Evolutionary conservation across 2,888 invertebrate species (phyloP).

Genomic region (Sepiola atlantica): DNA sequence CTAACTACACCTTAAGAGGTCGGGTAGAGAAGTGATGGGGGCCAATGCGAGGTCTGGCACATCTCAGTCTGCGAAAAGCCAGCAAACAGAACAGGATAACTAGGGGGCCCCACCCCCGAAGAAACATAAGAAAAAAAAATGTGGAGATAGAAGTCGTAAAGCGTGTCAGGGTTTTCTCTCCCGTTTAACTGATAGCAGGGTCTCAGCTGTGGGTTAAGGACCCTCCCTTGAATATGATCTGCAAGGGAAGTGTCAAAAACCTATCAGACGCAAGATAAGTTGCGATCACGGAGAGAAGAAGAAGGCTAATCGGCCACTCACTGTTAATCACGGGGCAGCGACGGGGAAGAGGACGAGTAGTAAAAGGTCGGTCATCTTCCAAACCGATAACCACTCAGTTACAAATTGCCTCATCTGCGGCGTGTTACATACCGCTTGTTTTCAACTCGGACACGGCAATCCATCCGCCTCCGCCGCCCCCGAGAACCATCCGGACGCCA

Average conservation of each 20-base stretch:
- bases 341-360: too few relatives aligned
- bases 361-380: slow-evolving; percentile 14
- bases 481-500: neutral
- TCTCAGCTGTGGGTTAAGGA: slow-evolving; percentile 32
- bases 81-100: neutral
- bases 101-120: neutral
- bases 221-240: slow-evolving; percentile 13
- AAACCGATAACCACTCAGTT: neutral
- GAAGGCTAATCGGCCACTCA: slow-evolving; percentile 19
- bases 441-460: neutral
- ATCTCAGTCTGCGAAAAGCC: neutral
- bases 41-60: neutral
- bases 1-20: neutral
- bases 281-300: slow-evolving; percentile 19
- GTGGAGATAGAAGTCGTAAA: neutral
- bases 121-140: neutral
- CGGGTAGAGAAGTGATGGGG: neutral
- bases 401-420: neutral
- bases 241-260: slow-evolving; percentile 12
- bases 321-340: neutral
- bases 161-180: neutral
- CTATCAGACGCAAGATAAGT: neutral
- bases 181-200: slow-evolving; percentile 32
- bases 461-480: neutral
- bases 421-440: neutral